phyloP scores from a whole-genome alignment of 23 tunicate genomes.

The Trididemnum nubilum region DNA sequence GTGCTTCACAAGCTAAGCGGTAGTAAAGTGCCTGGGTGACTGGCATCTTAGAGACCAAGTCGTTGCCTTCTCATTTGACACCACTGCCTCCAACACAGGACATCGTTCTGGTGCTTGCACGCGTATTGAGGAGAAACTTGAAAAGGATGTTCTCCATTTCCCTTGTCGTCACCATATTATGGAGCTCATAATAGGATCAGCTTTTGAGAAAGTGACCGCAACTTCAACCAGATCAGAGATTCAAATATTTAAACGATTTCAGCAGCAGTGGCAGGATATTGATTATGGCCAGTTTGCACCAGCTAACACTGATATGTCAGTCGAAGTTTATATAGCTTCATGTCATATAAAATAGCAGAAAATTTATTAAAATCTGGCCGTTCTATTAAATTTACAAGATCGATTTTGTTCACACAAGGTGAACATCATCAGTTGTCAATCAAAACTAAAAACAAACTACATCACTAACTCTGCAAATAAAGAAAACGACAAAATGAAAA shows the following conservation, averaged over 20 bases:
- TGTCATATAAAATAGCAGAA: too few species aligned
- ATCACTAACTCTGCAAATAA: too few species aligned
- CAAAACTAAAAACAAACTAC: too few species aligned
- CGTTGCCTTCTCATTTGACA: neutral
- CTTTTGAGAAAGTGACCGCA: neutral
- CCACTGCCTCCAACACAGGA: neutral
- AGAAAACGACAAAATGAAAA: too few species aligned
- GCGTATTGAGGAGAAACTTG: neutral
- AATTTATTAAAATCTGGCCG: too few species aligned
- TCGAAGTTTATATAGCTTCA: too few species aligned
- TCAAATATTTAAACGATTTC: neutral
- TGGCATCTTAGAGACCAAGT: neutral
- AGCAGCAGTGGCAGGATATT: neutral
- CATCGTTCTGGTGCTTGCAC: neutral
- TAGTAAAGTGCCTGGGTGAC: neutral
- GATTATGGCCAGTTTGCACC: too few species aligned
- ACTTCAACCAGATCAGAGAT: neutral
- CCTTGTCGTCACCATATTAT: neutral
- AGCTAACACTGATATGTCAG: too few species aligned
- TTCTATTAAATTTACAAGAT: too few species aligned
- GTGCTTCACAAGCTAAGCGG: neutral
- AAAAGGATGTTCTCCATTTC: neutral
- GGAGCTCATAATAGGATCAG: neutral
- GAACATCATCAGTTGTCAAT: too few species aligned
- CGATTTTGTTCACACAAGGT: too few species aligned